A percentile compares a stretch with the other conserved stretches of the same genome.
phyloP scores from a whole-genome alignment of 2,797 vertebrate genomes.

The Lophius americanus region DNA sequence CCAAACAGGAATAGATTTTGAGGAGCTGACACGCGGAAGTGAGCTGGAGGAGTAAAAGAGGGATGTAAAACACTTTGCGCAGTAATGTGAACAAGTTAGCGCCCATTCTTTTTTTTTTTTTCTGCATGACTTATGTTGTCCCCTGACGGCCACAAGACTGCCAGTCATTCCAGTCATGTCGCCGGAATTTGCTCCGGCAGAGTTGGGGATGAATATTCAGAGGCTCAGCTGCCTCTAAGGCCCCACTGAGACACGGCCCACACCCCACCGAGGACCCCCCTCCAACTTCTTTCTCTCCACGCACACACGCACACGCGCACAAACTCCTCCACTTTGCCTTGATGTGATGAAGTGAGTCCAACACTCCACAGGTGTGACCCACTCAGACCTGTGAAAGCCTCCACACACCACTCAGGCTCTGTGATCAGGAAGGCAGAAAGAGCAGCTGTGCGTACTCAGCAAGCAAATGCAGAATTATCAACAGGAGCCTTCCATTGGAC shows the following conservation, averaged over 20 bases:
- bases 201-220: slow-evolving; percentile 74
- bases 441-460: slow-evolving; percentile 51
- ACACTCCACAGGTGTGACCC: slow-evolving; percentile 75
- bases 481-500: slow-evolving; percentile 21
- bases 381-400: slow-evolving; percentile 60
- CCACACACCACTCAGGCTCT: slow-evolving; percentile 31
- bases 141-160: slow-evolving; percentile 35
- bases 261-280: slow-evolving; percentile 22
- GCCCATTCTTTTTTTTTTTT: not conserved
- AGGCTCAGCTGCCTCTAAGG: slow-evolving; percentile 63
- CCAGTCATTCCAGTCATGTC: slow-evolving; percentile 52
- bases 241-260: slow-evolving; percentile 50
- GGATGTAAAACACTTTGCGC: slow-evolving; percentile 52
- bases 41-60: slow-evolving; percentile 36
- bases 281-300: not conserved
- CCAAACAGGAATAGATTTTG: slow-evolving; percentile 53
- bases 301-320: slow-evolving; percentile 5
- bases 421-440: slow-evolving; percentile 56
- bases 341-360: slow-evolving; percentile 62
- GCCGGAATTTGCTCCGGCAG: slow-evolving; percentile 61
- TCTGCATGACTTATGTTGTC: slow-evolving; percentile 30
- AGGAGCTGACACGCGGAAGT: slow-evolving; percentile 57
- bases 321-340: slow-evolving; percentile 43
- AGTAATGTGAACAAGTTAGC: slow-evolving; percentile 49
- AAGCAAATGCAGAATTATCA: slow-evolving; percentile 29